Evolutionary conservation across 2,888 invertebrate genomes (phyloP).

Genomic region (Sinodicranocentrus sp.): DNA sequence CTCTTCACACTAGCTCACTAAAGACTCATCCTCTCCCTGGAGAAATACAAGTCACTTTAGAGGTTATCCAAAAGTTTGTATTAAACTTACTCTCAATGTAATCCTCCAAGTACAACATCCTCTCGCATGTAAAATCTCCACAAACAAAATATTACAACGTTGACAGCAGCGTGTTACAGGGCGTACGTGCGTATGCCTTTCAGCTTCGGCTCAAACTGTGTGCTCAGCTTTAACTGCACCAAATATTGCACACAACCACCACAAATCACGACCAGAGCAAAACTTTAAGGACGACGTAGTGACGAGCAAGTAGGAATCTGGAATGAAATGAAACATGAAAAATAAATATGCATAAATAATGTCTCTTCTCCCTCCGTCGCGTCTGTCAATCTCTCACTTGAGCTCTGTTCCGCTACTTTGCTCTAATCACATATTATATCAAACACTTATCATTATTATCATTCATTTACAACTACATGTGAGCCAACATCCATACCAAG

Average conservation of each 20-base stretch:
- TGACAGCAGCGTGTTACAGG: too few species aligned
- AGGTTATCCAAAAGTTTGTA: neutral
- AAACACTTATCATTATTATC: neutral
- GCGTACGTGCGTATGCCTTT: too few species aligned
- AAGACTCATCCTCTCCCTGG: neutral
- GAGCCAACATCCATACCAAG: too few species aligned
- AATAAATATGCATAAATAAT: neutral
- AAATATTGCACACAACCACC: constrained; percentile 18
- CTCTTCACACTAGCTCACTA: neutral
- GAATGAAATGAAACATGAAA: too few species aligned
- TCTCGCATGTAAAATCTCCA: constrained; percentile 76
- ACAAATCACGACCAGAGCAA: too few species aligned
- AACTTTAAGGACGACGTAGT: too few species aligned
- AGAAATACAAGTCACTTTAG: neutral
- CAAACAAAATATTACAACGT: neutral
- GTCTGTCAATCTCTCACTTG: neutral
- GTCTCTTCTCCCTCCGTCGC: neutral
- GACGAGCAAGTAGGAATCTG: constrained; percentile 9
- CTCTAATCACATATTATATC: neutral
- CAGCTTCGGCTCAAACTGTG: constrained; percentile 71
- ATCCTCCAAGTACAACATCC: constrained; percentile 98
- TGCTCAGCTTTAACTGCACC: constrained; percentile 76
- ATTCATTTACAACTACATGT: too few species aligned
- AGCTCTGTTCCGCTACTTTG: neutral
- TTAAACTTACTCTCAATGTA: constrained; percentile 95